These are phyloP conservation scores for Choristoneura fumiferana DNA, from an alignment of 1,140 invertebrate species.

Conservation along the genomic window DNA sequence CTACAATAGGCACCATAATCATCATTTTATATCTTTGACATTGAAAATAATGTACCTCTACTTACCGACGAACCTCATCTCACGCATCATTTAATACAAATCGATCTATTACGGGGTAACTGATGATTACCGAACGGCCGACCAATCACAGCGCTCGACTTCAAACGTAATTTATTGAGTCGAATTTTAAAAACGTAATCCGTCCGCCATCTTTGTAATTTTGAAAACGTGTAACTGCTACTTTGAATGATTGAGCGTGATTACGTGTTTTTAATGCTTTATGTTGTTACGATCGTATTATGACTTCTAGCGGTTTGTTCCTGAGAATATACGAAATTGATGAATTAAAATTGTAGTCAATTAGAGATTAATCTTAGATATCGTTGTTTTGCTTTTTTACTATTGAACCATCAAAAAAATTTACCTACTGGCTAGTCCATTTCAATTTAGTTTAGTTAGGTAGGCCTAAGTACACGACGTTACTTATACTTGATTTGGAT, in stretches of 20 bases:
- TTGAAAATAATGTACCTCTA: slow-evolving; percentile 33
- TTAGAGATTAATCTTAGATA: too few species aligned
- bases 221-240: slow-evolving; percentile 39
- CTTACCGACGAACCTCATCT: slow-evolving; percentile 62
- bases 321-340: too few species aligned
- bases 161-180: slow-evolving; percentile 60
- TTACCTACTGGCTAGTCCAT: too few species aligned
- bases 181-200: slow-evolving; percentile 51
- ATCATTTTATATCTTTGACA: slow-evolving; percentile 28
- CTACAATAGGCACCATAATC: slow-evolving; percentile 15
- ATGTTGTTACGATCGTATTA: too few species aligned
- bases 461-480: too few species aligned
- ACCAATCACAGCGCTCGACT: slow-evolving; percentile 46
- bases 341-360: too few species aligned
- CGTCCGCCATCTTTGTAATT: slow-evolving; percentile 49
- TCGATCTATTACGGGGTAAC: slow-evolving; percentile 57
- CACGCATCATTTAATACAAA: slow-evolving; percentile 69
- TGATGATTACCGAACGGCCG: slow-evolving; percentile 42
- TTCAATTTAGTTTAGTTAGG: too few species aligned
- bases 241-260: slow-evolving; percentile 6
- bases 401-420: too few species aligned
- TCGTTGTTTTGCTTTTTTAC: not conserved
- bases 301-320: too few species aligned
- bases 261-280: too few species aligned
- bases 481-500: too few species aligned